Conservation (phyloP, 2,888 invertebrate genomes). For the Buathra laborator region DNA sequence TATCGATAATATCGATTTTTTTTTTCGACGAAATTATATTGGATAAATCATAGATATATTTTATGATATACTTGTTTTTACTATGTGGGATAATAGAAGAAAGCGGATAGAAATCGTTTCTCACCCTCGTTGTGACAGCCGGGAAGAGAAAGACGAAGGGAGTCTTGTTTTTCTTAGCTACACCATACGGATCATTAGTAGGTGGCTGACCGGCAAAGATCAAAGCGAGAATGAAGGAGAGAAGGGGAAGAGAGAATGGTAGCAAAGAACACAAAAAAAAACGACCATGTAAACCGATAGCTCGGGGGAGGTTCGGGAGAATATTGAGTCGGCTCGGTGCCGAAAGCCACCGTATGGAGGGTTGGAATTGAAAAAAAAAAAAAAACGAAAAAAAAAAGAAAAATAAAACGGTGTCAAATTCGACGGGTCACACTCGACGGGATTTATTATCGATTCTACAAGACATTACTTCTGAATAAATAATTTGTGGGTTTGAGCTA, state of each 20-base stretch:
- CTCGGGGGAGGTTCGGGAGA: constrained; percentile 27
- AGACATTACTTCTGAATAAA: not conserved
- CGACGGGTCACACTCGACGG: not conserved
- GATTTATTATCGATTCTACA: not conserved
- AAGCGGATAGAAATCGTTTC: constrained; percentile 45
- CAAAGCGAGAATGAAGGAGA: constrained; percentile 71
- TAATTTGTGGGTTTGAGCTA: not conserved
- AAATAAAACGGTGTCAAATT: not conserved
- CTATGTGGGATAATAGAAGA: too few relatives aligned
- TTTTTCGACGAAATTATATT: too few relatives aligned
- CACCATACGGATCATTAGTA: constrained; percentile 73
- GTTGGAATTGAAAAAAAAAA: constrained; percentile 18
- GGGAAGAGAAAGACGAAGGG: constrained; percentile 32
- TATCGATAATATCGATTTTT: too few relatives aligned
- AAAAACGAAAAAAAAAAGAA: not conserved
- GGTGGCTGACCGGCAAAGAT: constrained; percentile 78
- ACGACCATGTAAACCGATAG: constrained; percentile 59
- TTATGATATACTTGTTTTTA: too few relatives aligned
- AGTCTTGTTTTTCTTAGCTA: constrained; percentile 29
- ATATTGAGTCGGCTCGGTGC: constrained; percentile 20
- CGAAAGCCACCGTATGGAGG: constrained; percentile 36
- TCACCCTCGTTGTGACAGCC: constrained; percentile 60
- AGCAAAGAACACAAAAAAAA: constrained; percentile 8
- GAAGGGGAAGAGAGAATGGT: constrained; percentile 16
- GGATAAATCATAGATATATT: too few relatives aligned